Evolutionary conservation across 2,797 vertebrate genomes (phyloP).

Genomic region (Acridotheres tristis): DNA sequence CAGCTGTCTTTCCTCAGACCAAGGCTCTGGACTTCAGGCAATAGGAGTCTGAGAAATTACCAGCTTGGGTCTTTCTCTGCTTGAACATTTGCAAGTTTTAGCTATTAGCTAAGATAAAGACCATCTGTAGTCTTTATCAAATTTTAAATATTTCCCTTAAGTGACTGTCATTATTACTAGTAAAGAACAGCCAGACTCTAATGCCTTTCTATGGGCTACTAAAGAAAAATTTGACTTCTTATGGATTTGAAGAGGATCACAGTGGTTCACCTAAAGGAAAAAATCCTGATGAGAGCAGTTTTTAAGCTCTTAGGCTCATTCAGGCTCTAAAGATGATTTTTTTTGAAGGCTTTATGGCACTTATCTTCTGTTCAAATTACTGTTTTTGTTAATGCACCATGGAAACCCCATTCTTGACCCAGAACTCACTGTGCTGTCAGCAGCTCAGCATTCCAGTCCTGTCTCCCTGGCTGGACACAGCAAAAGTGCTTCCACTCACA

Average conservation of each 20-base stretch:
- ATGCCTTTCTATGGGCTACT: neutral
- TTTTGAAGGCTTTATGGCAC: neutral
- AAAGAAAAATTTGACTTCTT: neutral
- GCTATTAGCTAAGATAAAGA: neutral
- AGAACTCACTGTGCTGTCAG: neutral
- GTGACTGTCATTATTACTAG: neutral
- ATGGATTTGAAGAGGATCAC: neutral
- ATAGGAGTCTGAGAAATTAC: neutral
- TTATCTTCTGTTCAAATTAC: neutral
- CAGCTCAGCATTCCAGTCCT: neutral
- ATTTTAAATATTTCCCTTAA: neutral
- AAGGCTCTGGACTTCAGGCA: neutral
- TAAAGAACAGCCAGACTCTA: neutral
- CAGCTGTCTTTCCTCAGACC: neutral
- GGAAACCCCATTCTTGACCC: neutral
- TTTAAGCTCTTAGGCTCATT: neutral
- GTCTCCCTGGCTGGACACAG: neutral
- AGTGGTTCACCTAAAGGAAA: neutral
- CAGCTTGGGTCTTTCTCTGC: neutral
- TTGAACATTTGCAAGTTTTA: neutral
- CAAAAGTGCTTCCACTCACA: neutral
- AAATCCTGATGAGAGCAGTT: neutral
- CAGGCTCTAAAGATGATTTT: neutral
- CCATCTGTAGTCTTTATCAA: neutral
- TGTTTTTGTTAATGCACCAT: neutral